Conservation (phyloP, 2,888 invertebrate genomes). For the Mythimna impura region DNA sequence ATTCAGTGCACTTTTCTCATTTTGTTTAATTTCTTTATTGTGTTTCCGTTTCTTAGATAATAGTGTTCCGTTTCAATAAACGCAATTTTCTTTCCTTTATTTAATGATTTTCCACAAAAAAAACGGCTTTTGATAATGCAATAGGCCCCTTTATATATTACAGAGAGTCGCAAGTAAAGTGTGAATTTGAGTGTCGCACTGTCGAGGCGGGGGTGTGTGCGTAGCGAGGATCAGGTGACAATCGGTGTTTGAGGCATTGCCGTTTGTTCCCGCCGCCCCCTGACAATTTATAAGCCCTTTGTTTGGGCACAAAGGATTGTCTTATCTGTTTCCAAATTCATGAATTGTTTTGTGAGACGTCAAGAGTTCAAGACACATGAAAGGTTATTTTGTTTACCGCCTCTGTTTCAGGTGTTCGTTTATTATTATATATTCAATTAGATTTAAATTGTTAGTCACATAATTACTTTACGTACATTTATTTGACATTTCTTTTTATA, state of each 20-base stretch:
- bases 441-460: conserved; percentile 42
- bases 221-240: conserved; percentile 66
- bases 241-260: conserved; percentile 68
- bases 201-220: conserved; percentile 23
- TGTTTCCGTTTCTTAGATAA: too few species aligned
- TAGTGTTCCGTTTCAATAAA: too few species aligned
- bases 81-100: too few species aligned
- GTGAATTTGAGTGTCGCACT: conserved; percentile 42
- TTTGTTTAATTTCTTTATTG: too few species aligned
- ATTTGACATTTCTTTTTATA: not conserved
- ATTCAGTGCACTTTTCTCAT: too few species aligned
- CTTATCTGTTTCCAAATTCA: conserved; percentile 67
- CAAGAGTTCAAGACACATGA: conserved; percentile 57
- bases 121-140: too few species aligned
- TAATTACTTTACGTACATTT: conserved; percentile 6
- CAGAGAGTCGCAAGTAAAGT: conserved; percentile 38
- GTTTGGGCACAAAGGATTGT: conserved; percentile 67
- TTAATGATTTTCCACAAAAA: too few species aligned
- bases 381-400: conserved; percentile 60
- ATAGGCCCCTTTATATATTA: conserved; percentile 46
- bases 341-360: conserved; percentile 66
- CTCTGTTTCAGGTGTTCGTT: conserved; percentile 48
- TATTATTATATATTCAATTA: conserved; percentile 46
- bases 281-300: conserved; percentile 72
- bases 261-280: conserved; percentile 64